Percentiles rank a stretch among this genome's conserved stretches.
Evolutionary conservation across 2,888 invertebrate genomes (phyloP).

Genomic region (Bombyx huttoni): DNA sequence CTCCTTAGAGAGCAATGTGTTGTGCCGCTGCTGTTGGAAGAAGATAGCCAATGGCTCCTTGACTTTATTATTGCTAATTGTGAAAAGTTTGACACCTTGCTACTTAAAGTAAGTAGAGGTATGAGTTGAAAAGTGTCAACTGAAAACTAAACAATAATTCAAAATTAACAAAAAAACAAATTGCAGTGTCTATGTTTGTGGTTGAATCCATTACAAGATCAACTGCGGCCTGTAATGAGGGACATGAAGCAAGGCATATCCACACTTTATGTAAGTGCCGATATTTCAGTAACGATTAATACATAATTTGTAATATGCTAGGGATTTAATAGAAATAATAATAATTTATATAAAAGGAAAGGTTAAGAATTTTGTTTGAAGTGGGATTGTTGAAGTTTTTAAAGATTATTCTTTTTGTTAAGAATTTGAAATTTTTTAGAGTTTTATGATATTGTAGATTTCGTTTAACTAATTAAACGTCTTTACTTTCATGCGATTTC

Average conservation of each 20-base stretch:
- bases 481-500: no score
- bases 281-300: no score
- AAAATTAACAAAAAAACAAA: background rate
- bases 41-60: conserved; percentile 60
- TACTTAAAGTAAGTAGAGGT: conserved; percentile 62
- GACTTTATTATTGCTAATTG: conserved; percentile 67
- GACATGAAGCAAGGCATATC: conserved; percentile 57
- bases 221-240: conserved; percentile 50
- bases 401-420: no score
- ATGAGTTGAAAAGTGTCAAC: background rate
- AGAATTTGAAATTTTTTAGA: no score
- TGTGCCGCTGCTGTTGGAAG: conserved; percentile 46
- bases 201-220: conserved; percentile 64
- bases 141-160: background rate
- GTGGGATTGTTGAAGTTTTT: no score
- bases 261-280: conserved; percentile 44
- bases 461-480: no score
- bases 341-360: no score
- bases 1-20: conserved; percentile 36
- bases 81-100: conserved; percentile 57
- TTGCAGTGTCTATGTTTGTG: conserved; percentile 52
- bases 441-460: no score
- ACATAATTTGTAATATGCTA: no score
- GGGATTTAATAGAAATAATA: no score
- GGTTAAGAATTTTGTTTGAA: no score